Base-by-base conservation (phyloP, 2,797 vertebrate genomes). In the Neosalanx taihuensis region DNA sequence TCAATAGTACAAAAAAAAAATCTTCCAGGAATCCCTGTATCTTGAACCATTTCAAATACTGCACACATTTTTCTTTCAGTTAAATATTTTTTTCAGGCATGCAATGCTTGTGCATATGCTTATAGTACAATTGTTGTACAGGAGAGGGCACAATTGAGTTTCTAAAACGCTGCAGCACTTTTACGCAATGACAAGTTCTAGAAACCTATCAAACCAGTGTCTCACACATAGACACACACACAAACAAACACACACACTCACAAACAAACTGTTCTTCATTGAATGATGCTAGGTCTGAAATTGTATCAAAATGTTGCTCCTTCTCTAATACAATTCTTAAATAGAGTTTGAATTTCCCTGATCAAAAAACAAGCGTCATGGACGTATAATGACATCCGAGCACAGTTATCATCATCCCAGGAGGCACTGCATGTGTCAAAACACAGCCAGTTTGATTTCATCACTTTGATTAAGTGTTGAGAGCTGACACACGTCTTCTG, bases 181-280 rank as follows among this genome's bases (percentile, higher is more conserved):
- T 26, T 51, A 6, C 18, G 3, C 7, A 26, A 15, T 67, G 46
- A 51, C 30, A n/a, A 51, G 46, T 9, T 17, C 51, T 17, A 17
- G 18, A n/a, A 56, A 56, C 51, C 41, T 46, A 56, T 56, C 51
- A 56, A 56, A 17, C 51, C 51, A 56, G 18, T 18, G 3, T 35
- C 13, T 0, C 30, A 49, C 26, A 51, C 46, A 65, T 72, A 70
- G 67, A 82, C 76, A 74, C 71, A n/a, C 26, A 58, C 20, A 60
- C 33, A 56, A 18, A 41, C 41, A 66, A 74, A 37, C 53, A 6
- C 17, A 41, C 37, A 61, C 41, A 62, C 51, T 64, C 46, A 61
- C 26, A 72, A 4, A 56, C 18, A 31, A 37, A 58, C 70, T n/a
- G 2, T n/a, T 56, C 31, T 35, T 31, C 17, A 3, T 64, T 18